Base-by-base conservation (phyloP, 2,888 invertebrate genomes). In the Osedax frankpressi region DNA sequence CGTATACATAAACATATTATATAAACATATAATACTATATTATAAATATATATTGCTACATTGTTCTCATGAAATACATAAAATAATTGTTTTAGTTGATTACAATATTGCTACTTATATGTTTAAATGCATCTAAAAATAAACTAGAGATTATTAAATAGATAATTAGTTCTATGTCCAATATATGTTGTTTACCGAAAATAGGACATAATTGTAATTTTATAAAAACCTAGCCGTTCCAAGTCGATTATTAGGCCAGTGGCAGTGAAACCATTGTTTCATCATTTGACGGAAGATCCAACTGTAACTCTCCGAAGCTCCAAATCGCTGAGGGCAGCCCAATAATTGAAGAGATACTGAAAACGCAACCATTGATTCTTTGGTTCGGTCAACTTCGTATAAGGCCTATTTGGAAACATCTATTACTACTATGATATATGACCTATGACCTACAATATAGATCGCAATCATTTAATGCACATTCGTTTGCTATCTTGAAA, bases 261-360 rank as follows among this genome's bases (percentile, higher is more conserved):
- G 44, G 6, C 62, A 25, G 30, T 75, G 76, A 30, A 59, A 26
- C 74, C 74, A 75, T 59, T 74, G 75, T 11, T 30, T 70, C 68
- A 72, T n/a, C 19, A 14, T 30, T 28, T 74, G 73, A 14, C 44
- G n/a, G 3, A 70, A 28, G 14, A 74, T 30, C 2, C 30, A 26
- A n/a, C 69, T n/a, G 25, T 30, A 59, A 0, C 65, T 69, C 14
- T 60, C 59, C 28, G 63, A 26, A 2, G 30, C 30, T 25, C 30
- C 67, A 3, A 3, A 27, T 6, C 75, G 75, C 30, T 75, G 75
- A 11, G 74, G 71, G 27, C 44, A 65, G 62, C 73, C 73, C 19
- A 74, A 69, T 6, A 75, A 26, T 24, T 62, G 70, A 29, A 76
- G 65, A 24, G 76, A 72, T 25, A n/a, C n/a, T 11, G 28, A 63